Evolutionary conservation across 2,113 vertebrate species (phyloP).

Genomic region (Cyanoderma ruficeps): DNA sequence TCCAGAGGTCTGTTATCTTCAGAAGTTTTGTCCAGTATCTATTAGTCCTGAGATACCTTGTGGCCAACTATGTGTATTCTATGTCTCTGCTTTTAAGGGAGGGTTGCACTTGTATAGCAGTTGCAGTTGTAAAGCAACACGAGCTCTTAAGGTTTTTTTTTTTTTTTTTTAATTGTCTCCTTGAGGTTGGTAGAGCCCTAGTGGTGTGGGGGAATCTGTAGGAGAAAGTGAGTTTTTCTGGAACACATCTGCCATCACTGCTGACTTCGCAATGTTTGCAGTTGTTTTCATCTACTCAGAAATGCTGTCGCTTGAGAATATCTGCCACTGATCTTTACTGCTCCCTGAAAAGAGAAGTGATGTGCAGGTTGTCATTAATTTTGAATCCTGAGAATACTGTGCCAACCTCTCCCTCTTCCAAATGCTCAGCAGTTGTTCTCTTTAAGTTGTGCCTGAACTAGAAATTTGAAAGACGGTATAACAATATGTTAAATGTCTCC

Average conservation of each 20-base stretch:
- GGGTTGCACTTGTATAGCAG: neutral
- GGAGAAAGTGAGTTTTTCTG: neutral
- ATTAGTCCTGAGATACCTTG: neutral
- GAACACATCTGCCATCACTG: neutral
- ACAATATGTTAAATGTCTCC: conserved; percentile 12
- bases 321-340: neutral
- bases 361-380: conserved; percentile 22
- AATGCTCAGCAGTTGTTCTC: conserved; percentile 1
- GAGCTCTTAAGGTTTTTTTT: neutral
- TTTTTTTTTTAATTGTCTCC: neutral
- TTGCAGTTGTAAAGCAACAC: neutral
- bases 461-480: neutral
- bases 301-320: neutral
- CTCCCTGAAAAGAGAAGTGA: neutral
- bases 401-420: neutral
- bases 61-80: neutral
- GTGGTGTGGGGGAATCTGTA: neutral
- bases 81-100: neutral
- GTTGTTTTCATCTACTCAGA: neutral
- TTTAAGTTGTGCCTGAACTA: conserved; percentile 1
- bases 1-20: neutral
- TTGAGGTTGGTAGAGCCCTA: neutral
- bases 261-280: neutral
- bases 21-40: neutral
- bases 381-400: neutral